phyloP scores from a whole-genome alignment of 2,888 invertebrate genomes.

The Phytoseiulus persimilis region DNA sequence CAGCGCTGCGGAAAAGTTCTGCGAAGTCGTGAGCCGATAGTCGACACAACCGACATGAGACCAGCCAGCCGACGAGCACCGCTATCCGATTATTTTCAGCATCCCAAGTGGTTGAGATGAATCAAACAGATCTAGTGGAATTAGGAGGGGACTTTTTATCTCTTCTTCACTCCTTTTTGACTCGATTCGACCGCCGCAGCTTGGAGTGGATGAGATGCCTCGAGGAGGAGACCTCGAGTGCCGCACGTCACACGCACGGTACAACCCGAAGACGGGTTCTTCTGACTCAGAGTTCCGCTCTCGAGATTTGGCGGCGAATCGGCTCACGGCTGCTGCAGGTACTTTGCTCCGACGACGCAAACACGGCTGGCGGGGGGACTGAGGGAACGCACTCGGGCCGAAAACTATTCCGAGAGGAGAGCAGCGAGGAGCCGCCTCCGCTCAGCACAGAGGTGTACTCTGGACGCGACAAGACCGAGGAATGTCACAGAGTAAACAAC shows the following conservation, averaged over 20 bases:
- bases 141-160: neutral
- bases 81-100: neutral
- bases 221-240: neutral
- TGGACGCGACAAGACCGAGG: too few relatives aligned
- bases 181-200: neutral
- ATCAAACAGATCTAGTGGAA: neutral
- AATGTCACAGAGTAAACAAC: too few relatives aligned
- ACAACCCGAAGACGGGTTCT: neutral
- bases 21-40: neutral
- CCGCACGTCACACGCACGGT: neutral
- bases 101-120: neutral
- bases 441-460: neutral
- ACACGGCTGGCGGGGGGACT: neutral
- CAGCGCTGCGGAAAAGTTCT: neutral
- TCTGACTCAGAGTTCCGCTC: neutral
- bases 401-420: neutral
- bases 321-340: neutral
- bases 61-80: neutral
- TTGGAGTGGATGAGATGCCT: neutral
- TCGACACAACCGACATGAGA: too few relatives aligned
- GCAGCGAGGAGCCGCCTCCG: neutral
- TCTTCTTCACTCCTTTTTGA: neutral
- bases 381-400: neutral
- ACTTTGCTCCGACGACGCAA: neutral
- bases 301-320: neutral